These are phyloP conservation scores for Sylvilagus floridanus DNA, from an alignment of 2,797 vertebrate genomes.

Conservation along the genomic window DNA sequence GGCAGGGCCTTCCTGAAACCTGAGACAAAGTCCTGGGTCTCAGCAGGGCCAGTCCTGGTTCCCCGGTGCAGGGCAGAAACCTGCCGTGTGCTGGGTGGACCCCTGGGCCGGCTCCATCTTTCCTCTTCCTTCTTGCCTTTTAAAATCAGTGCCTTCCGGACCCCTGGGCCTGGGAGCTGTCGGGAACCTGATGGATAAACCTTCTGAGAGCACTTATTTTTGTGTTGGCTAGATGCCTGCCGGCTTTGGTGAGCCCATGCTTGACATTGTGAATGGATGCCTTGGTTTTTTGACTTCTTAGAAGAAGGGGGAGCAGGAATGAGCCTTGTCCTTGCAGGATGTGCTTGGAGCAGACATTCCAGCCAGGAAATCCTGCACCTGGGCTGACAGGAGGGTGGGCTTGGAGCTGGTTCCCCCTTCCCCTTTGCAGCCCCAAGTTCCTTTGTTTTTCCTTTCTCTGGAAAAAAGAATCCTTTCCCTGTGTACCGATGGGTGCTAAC, in stretches of 20 bases:
- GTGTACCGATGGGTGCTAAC: background rate
- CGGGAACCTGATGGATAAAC: conserved; percentile 85
- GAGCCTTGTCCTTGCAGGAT: conserved; percentile 70
- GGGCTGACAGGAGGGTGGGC: background rate
- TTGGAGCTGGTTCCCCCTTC: background rate
- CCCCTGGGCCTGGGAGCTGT: conserved; percentile 79
- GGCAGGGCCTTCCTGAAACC: background rate
- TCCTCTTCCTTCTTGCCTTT: conserved; percentile 76
- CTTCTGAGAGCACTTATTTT: conserved; percentile 81
- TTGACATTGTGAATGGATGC: conserved; percentile 84
- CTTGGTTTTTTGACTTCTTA: conserved; percentile 71
- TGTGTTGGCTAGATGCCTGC: conserved; percentile 83
- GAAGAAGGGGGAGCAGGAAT: conserved; percentile 75
- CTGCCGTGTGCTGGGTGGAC: background rate
- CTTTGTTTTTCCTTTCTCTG: conserved; percentile 5
- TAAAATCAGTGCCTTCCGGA: conserved; percentile 81
- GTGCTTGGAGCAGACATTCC: conserved; percentile 50
- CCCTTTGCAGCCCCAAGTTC: background rate
- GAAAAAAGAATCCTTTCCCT: conserved; percentile 29
- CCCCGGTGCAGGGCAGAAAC: conserved; percentile 58
- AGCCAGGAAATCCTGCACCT: background rate
- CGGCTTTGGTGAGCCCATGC: conserved; percentile 78
- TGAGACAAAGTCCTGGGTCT: background rate
- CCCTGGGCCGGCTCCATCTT: background rate
- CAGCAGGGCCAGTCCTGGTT: background rate